phyloP scores from a whole-genome alignment of 1,140 invertebrate genomes.

The Odontomachus brunneus region DNA sequence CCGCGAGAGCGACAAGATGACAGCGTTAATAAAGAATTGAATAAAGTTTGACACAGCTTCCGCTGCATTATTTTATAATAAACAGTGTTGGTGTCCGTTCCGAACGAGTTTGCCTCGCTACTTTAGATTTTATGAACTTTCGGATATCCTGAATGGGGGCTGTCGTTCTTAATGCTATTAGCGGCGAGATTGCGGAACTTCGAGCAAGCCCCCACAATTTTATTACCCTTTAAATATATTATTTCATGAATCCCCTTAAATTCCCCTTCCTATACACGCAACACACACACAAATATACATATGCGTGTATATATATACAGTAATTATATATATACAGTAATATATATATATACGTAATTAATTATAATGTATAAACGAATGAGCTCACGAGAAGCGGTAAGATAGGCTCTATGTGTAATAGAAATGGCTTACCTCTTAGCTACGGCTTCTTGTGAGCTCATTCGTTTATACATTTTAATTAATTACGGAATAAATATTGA shows the following conservation, averaged over 20 bases:
- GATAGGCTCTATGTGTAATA: no score
- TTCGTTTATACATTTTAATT: no score
- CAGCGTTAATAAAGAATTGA: constrained; percentile 22
- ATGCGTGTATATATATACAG: no score
- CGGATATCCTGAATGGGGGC: not conserved
- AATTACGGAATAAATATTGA: no score
- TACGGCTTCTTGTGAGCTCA: no score
- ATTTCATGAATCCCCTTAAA: not conserved
- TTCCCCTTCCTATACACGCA: no score
- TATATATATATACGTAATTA: no score
- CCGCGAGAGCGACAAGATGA: constrained; percentile 5
- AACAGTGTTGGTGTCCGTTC: not conserved
- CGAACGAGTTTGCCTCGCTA: not conserved
- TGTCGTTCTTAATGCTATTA: not conserved
- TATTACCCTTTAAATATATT: not conserved
- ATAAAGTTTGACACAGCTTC: constrained; percentile 2
- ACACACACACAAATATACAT: no score
- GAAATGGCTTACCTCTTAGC: no score
- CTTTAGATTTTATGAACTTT: constrained; percentile 1
- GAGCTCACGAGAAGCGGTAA: no score
- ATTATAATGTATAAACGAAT: no score
- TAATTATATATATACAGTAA: no score
- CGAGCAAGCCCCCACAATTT: not conserved
- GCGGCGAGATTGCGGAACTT: not conserved
- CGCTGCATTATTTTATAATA: not conserved